These are phyloP conservation scores for Sycophaga agraensis DNA, from an alignment of 1,140 invertebrate genomes.

Conservation along the genomic window DNA sequence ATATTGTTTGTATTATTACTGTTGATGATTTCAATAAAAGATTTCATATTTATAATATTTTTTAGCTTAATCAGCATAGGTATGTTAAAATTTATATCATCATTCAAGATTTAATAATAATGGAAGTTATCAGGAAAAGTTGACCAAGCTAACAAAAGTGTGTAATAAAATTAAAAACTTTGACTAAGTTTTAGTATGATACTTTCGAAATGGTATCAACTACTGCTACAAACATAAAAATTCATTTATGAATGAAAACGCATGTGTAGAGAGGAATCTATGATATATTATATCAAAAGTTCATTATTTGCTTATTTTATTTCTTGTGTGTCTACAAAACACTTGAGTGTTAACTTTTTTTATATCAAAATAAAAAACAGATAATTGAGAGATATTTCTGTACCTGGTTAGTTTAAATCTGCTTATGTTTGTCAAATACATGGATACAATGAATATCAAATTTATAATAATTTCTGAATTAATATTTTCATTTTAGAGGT, in stretches of 20 bases:
- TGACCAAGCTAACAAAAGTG: background rate
- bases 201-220: constrained; percentile 7
- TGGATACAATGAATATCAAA: background rate
- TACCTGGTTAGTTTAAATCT: constrained; percentile 18
- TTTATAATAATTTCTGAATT: background rate
- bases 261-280: background rate
- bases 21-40: background rate
- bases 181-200: background rate
- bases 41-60: background rate
- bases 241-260: background rate
- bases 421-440: too few species aligned
- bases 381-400: constrained; percentile 15
- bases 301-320: too few species aligned
- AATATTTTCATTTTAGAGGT: constrained; percentile 39
- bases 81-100: background rate
- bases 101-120: background rate
- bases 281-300: background rate
- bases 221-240: background rate
- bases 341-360: background rate
- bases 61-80: background rate
- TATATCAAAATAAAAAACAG: constrained; percentile 4
- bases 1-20: too few species aligned
- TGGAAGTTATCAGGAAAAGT: background rate
- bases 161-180: constrained; percentile 10
- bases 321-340: background rate